Evolutionary conservation across 2,113 vertebrate genomes (phyloP), one percentile per base, ranked within the genome.

Genomic region (Paradisaea rubra): DNA sequence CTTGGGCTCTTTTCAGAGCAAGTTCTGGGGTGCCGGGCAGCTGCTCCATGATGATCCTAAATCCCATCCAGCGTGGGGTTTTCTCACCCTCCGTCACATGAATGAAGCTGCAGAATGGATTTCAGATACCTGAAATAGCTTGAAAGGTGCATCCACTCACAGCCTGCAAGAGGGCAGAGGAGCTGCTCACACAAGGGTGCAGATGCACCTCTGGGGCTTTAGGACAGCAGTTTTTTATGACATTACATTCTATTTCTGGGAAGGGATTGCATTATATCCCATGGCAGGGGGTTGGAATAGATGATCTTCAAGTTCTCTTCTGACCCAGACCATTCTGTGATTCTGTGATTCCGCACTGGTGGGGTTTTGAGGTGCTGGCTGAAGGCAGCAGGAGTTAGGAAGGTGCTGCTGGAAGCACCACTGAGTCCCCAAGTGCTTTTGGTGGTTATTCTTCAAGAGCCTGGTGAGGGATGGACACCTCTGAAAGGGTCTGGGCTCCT

Each of bases 51-150:
- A 24, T 31, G 23, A 39, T 28, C 52, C 45, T 44, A 82, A 77
- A 52, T 19, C 44, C 19, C 41, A 47, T 2, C 28, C 0, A 1
- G 17, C 1, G 0, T 0, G 6, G 39, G 33, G 7, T 65, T 85
- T 91, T 54, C 81, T 89, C 59, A 50, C 57, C 39, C 24, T 88
- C 7, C 0, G 7, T 27, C 41, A 37, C 31, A 28, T 1, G 3
- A 70, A 66, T 33, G 61, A 81, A 81, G 54, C 52, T 77, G 47
- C 53, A 80, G 59, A 53, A 3, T 12, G 10, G 39, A 39, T 39
- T 39, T 39, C 39, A 39, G 39, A 39, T 39, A 39, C 47, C 65
- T 61, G 59, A 65, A 93, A 52, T n/a, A 70, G 50, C 18, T 39
- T 31, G n/a, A 66, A 56, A 69, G 78, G 49, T 4, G 8, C 49